Evolutionary conservation across 2,113 vertebrate genomes (phyloP), one percentile per base, ranked within the genome.

Genomic region (Procavia capensis): DNA sequence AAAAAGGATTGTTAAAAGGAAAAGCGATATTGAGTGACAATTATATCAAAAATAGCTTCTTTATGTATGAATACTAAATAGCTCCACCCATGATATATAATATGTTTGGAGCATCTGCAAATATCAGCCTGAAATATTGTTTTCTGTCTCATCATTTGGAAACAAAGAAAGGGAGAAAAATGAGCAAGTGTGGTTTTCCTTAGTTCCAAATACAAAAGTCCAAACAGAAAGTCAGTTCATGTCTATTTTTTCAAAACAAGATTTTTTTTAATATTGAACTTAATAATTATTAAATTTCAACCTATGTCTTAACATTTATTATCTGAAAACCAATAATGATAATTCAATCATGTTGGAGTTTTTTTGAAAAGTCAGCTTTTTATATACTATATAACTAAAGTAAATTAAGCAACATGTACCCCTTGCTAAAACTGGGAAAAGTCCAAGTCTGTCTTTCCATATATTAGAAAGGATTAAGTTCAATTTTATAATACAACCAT

Each of bases 361-460:
- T 36, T n/a, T 39, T 70, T 9, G 45, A 84, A 36, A 85, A 85
- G 93, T n/a, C 43, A 13, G 47, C 9, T 92, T 70, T 76, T 82
- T 96, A 64, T 78, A 85, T 54, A 39, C 36, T 45, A 63, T 20
- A 27, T 84, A 50, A 91, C 25, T 45, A 47, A 92, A 88, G 45
- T 66, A 70, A 57, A 72, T 70, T 64, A 70, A 78, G 29, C 9
- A 24, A 16, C 11, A 54, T 16, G 14, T 16, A 17, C 10, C 29
- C 29, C 29, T 75, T 43, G 11, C 85, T 88, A 47, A 47, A 47
- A 61, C 10, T 36, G 9, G 9, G n/a, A 25, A 80, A 43, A 70
- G 57, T 45, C 9, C 61, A 41, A 91, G 25, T 36, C 25, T 6
- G 39, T 61, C 72, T 81, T 75, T 36, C 66, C 68, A 78, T 59